Conservation (phyloP, 2,113 vertebrate species). For the Isurus oxyrinchus region DNA sequence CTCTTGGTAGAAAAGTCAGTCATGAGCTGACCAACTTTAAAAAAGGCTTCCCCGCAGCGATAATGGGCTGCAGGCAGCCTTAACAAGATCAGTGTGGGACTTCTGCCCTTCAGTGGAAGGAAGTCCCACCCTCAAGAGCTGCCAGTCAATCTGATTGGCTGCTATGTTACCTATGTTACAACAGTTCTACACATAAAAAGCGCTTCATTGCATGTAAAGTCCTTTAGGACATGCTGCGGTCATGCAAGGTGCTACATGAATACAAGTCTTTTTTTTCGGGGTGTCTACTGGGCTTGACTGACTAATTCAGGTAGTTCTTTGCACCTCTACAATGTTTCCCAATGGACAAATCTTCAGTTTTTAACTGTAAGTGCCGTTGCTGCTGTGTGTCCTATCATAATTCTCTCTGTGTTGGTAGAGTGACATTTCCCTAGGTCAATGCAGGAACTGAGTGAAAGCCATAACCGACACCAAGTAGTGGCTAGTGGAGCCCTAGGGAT, state of each 20-base stretch:
- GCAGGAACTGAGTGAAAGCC: background rate
- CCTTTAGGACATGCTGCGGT: no score
- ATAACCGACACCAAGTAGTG: background rate
- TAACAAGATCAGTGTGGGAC: no score
- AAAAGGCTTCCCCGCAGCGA: no score
- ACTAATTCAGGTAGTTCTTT: background rate
- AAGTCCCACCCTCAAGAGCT: no score
- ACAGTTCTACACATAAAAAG: background rate
- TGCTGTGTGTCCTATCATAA: background rate
- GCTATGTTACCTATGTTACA: background rate
- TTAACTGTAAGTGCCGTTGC: background rate
- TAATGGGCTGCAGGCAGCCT: no score
- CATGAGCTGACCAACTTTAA: no score
- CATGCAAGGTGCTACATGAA: no score
- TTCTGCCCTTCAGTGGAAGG: no score
- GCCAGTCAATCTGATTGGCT: no score
- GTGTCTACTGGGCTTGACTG: background rate
- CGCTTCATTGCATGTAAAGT: no score
- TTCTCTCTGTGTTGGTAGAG: background rate
- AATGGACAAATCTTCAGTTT: background rate
- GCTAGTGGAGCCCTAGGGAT: background rate
- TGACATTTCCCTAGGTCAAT: background rate
- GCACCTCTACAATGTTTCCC: background rate
- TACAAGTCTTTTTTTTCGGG: background rate
- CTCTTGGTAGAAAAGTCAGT: no score